Base-by-base conservation (phyloP, 2,888 invertebrate genomes). In the Habrosyne pyritoides region DNA sequence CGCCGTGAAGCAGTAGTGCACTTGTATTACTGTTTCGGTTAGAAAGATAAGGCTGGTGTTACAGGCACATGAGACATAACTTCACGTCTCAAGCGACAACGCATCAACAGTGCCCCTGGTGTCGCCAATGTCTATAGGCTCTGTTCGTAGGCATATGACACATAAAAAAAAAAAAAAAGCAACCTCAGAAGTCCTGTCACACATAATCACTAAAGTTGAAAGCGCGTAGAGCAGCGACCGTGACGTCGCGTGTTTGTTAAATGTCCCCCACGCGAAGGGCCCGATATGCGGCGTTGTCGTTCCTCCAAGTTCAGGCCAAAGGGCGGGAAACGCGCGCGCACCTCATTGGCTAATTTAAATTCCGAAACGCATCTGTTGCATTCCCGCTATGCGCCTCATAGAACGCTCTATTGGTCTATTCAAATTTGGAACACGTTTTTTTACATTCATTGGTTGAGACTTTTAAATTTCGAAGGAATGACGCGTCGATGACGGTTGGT, bases 401-500 rank as follows among this genome's bases (percentile, higher is more conserved):
- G 80, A 76, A 66, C 64, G 53, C 60, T 65, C 76, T 72, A 79
- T 80, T 79, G 78, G 77, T 66, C 79, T 80, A 80, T 79, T 63
- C 66, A 53, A 67, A 67, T 66, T 66, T 67, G 58, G 61, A 67
- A 66, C 66, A 62, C 59, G 61, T 42, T 42, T 42, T 59, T 68
- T 52, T 52, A 53, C 60, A 60, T 66, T 67, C 67, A 67, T 67
- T 59, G 59, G 59, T 56, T 54, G 46, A 33, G 50, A 47, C 50
- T 55, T 59, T 59, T 53, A 30, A 52, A 47, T 56, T 53, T 21
- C 28, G 54, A 53, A 54, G 56, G 54, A 55, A 55, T 55, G 53
- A 55, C 42, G 55, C 49, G 33, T 33, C 42, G 46, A 49, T 48
- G 55, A 54, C 63, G 56, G 56, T 61, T 61, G 63, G 53, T 56